Evolutionary conservation across 2,888 invertebrate genomes (phyloP).

Genomic region (Dascillus cervinus): DNA sequence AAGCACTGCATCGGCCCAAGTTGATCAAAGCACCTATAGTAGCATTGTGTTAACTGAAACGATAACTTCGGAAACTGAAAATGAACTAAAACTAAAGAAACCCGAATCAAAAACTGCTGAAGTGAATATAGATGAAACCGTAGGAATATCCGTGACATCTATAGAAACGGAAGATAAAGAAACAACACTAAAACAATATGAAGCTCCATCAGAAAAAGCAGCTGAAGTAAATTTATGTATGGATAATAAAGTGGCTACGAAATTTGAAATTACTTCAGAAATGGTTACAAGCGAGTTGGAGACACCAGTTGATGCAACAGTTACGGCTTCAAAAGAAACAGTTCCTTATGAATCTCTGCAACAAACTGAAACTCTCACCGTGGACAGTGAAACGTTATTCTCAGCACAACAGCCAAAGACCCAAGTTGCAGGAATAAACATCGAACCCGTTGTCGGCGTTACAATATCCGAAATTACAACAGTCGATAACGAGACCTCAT

Average conservation of each 20-base stretch:
- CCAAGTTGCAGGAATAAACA: constrained; percentile 39
- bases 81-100: constrained; percentile 28
- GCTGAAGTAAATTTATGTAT: no score
- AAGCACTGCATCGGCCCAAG: constrained; percentile 30
- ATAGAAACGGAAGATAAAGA: constrained; percentile 45
- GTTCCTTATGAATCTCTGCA: constrained; percentile 33
- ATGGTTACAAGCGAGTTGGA: constrained; percentile 27
- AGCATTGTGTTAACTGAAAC: constrained; percentile 38
- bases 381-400: constrained; percentile 41
- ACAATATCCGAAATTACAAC: constrained; percentile 40
- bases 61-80: constrained; percentile 41
- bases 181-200: constrained; percentile 33
- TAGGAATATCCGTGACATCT: constrained; percentile 43
- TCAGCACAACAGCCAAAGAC: constrained; percentile 33
- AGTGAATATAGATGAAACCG: constrained; percentile 39
- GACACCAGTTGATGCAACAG: constrained; percentile 15
- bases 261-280: constrained; percentile 37
- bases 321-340: constrained; percentile 27
- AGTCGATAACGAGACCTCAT: constrained; percentile 41
- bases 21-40: constrained; percentile 33
- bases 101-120: constrained; percentile 39
- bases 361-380: constrained; percentile 35
- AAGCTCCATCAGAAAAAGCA: constrained; percentile 31
- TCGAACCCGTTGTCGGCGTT: constrained; percentile 38
- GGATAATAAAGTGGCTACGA: constrained; percentile 42